Percentiles rank a stretch among this genome's conserved stretches.
Evolutionary conservation across 2,113 vertebrate species (phyloP).

Genomic region (Thryonomys swinderianus): DNA sequence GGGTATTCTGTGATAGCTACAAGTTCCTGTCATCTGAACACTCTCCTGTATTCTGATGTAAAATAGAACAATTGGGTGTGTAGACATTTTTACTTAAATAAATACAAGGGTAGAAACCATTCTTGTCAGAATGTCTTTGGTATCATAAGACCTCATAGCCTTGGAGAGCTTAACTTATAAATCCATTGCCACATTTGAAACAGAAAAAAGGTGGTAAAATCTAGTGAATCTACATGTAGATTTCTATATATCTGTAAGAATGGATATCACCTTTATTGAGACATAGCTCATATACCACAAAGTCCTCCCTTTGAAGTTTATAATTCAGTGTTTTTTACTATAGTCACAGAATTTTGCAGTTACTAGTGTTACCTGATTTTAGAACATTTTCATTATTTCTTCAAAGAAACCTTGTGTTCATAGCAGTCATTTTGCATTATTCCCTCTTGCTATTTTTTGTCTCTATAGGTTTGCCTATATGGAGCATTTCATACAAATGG

Average conservation of each 20-base stretch:
- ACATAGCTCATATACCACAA: conserved; percentile 1
- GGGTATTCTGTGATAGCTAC: conserved; percentile 9
- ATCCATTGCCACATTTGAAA: neutral
- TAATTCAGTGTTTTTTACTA: neutral
- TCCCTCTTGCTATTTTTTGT: neutral
- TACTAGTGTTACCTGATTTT: neutral
- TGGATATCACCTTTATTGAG: conserved; percentile 36
- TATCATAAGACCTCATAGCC: neutral
- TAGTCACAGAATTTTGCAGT: neutral
- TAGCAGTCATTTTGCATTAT: neutral
- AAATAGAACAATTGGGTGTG: conserved; percentile 2
- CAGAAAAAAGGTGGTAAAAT: neutral
- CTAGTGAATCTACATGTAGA: neutral
- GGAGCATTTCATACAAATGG: neutral
- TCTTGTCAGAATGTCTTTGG: neutral
- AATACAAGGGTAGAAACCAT: neutral
- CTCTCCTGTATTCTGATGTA: neutral
- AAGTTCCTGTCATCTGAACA: conserved; percentile 9
- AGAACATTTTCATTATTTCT: neutral
- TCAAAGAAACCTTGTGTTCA: neutral
- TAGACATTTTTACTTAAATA: conserved; percentile 42
- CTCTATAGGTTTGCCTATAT: neutral
- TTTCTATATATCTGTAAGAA: neutral
- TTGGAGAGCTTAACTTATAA: neutral
- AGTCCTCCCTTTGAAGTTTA: neutral